Conservation (phyloP, 2,113 vertebrate genomes). For the Lepus timidus region DNA sequence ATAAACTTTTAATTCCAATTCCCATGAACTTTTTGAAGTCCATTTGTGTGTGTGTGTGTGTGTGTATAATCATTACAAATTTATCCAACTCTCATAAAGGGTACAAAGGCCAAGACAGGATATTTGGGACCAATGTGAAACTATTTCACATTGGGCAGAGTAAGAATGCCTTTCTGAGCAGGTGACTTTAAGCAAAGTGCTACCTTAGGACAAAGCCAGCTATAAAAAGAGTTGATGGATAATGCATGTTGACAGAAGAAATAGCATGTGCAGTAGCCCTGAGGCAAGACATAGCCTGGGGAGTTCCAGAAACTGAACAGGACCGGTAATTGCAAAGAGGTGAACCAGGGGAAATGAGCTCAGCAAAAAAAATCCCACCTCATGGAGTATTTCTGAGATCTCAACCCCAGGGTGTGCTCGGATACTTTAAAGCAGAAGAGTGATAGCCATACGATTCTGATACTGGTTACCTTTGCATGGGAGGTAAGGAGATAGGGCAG, state of each 20-base stretch:
- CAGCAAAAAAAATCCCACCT: too few relatives aligned
- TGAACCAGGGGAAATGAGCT: not conserved
- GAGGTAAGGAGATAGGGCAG: not conserved
- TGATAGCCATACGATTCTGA: not conserved
- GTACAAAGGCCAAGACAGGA: not conserved
- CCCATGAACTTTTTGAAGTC: too few relatives aligned
- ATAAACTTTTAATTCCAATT: too few relatives aligned
- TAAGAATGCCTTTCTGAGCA: not conserved
- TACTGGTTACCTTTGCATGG: not conserved
- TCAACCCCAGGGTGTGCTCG: not conserved
- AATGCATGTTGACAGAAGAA: not conserved
- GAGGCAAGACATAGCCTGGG: not conserved
- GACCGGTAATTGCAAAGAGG: not conserved
- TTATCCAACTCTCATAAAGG: not conserved
- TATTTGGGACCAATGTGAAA: not conserved
- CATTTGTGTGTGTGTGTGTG: too few relatives aligned
- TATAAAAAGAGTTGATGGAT: accelerated
- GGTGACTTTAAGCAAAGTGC: not conserved
- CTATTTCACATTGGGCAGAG: not conserved
- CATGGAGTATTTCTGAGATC: not conserved
- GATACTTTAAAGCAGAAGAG: conserved; percentile 27
- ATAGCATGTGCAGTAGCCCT: not conserved
- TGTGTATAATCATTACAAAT: not conserved
- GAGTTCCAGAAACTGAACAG: not conserved
- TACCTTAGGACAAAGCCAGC: not conserved